Percentiles rank a stretch among this genome's conserved stretches.
Conservation (phyloP, 2,113 vertebrate species). For the Anguilla rostrata region DNA sequence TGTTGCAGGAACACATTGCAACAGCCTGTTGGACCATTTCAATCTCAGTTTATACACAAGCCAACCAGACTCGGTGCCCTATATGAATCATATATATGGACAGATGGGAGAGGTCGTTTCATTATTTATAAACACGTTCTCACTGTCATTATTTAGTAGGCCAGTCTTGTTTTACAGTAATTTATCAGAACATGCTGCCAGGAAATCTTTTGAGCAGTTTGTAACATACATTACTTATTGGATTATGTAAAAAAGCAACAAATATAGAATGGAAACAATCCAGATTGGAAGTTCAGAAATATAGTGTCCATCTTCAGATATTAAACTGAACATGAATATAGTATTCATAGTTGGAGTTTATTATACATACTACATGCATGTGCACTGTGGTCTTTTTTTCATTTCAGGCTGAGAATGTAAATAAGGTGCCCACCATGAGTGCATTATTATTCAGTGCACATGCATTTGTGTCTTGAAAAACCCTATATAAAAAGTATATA, state of each 20-base stretch:
- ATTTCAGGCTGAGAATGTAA: background rate
- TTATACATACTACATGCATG: background rate
- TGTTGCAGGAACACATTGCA: background rate
- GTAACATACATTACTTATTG: background rate
- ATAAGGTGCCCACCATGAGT: background rate
- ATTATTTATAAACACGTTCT: background rate
- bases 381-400: background rate
- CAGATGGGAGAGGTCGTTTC: background rate
- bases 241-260: background rate
- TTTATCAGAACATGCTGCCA: background rate
- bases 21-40: background rate
- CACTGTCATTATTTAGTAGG: background rate
- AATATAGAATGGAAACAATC: background rate
- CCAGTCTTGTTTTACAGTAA: slow-evolving; percentile 3
- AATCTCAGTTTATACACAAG: background rate
- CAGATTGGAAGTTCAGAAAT: background rate
- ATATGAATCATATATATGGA: background rate
- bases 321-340: background rate
- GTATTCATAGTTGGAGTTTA: background rate
- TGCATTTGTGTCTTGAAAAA: background rate
- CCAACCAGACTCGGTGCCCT: background rate
- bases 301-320: background rate
- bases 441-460: background rate
- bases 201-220: background rate
- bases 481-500: background rate